Conservation (phyloP, 2,888 invertebrate species). For the Caenorhabditis sp. region DNA sequence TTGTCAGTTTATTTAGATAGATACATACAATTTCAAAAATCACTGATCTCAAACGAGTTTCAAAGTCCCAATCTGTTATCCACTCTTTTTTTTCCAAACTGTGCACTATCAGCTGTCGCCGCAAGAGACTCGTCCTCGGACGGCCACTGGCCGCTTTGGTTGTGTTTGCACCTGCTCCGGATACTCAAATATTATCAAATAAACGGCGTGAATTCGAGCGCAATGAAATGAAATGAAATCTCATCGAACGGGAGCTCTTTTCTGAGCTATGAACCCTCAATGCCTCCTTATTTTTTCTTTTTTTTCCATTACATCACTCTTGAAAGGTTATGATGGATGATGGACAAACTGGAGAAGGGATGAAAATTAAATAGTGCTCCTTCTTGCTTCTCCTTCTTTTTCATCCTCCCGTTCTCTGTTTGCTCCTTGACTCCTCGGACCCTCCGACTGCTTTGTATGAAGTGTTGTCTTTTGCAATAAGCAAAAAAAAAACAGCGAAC, state of each 20-base stretch:
- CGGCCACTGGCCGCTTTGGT: slow-evolving; percentile 37
- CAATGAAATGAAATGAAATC: neutral
- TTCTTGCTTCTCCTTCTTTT: neutral
- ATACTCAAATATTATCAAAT: slow-evolving; percentile 39
- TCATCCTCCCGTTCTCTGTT: neutral
- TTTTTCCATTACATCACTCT: slow-evolving; percentile 36
- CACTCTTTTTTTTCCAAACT: slow-evolving; percentile 1
- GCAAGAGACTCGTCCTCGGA: slow-evolving; percentile 5
- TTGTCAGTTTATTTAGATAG: no score
- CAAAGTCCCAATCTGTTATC: neutral
- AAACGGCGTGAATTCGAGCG: slow-evolving; percentile 3
- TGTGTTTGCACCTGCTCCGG: slow-evolving; percentile 52
- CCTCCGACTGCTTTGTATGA: neutral
- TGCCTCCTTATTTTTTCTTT: slow-evolving; percentile 2
- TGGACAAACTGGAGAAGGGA: neutral
- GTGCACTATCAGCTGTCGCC: slow-evolving; percentile 13
- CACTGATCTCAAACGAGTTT: neutral
- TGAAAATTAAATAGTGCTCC: slow-evolving; percentile 22
- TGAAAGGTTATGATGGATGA: slow-evolving; percentile 45
- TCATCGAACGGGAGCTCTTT: neutral
- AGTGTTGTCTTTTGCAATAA: neutral
- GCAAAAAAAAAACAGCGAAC: neutral
- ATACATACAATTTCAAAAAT: no score
- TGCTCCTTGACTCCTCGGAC: neutral
- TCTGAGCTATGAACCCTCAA: neutral